Evolutionary conservation across 2,113 vertebrate genomes (phyloP), one percentile per base, ranked within the genome.

Genomic region (Sylvia atricapilla): DNA sequence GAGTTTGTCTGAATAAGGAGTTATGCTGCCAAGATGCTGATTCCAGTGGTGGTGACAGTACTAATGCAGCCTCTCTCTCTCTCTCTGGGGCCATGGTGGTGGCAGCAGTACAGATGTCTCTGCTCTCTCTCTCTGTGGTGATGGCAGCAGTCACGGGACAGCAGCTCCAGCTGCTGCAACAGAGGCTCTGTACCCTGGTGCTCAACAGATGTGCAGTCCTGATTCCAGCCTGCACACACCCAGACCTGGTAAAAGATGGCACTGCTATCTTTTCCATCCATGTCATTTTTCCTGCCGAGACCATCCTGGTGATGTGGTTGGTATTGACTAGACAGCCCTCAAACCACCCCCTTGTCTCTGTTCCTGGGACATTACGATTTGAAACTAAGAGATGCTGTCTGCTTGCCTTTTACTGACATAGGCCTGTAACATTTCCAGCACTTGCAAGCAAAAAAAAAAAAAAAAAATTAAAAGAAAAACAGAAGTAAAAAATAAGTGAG

Each of bases 141-240:
- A 10, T 39, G 13, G n/a, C 43, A 82, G 30, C 30, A 82, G 28
- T 8, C 16, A n/a, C 2, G 2, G 27, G 33, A 56, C 41, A 68
- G 78, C 2, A 4, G 24, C 33, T 75, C 21, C 25, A 23, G 56
- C 44, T 49, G 56, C 50, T 46, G 31, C 41, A 11, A 1, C 25
- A 30, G n/a, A 7, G 21, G 6, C 43, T 68, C 17, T 22, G 1
- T 39, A 37, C 37, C 23, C 35, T 1, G 0, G 30, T n/a, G 53
- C 44, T 31, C 44, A n/a, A 0, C 11, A 21, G 7, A 27, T 5
- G 9, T 22, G 23, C 30, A 41, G 11, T 59, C 30, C 24, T 23
- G 30, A 33, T 31, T 59, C 44, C 35, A n/a, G 44, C 17, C 23
- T 0, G 22, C n/a, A 55, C 15, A 18, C 9, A 10, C 41, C 17